A percentile compares a stretch with the other conserved stretches of the same genome.
Conservation (phyloP, 92 coral and sea anemone species). For the Umimayanthus chanpuru region DNA sequence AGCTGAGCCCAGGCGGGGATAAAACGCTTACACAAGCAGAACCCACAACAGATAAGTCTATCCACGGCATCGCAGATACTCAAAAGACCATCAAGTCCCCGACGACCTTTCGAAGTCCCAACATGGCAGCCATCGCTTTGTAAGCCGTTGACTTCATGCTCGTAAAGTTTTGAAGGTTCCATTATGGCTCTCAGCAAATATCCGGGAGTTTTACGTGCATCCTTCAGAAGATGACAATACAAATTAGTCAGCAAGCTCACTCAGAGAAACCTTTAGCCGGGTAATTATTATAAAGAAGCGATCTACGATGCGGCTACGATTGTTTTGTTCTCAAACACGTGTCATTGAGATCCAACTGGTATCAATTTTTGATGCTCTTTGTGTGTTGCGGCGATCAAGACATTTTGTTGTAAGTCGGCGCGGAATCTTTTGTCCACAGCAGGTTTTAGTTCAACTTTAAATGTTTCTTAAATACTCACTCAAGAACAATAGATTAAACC, state of each 20-base stretch:
- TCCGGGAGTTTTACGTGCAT: neutral
- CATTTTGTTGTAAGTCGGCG: neutral
- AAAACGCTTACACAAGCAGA: slow-evolving; percentile 64
- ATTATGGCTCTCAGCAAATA: neutral
- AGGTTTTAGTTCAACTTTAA: slow-evolving; percentile 22
- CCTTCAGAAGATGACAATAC: neutral
- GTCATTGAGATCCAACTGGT: slow-evolving; percentile 21
- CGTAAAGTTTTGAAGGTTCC: slow-evolving; percentile 18
- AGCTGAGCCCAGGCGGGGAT: slow-evolving; percentile 62
- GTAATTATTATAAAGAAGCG: neutral
- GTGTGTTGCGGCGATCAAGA: neutral
- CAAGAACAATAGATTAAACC: neutral
- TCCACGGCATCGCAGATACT: slow-evolving; percentile 68
- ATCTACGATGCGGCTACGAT: neutral
- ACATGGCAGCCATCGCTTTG: slow-evolving; percentile 7
- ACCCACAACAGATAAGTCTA: slow-evolving; percentile 72
- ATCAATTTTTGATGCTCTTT: slow-evolving; percentile 35
- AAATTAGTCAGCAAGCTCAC: neutral
- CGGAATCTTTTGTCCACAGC: slow-evolving; percentile 24
- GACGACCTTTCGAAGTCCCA: slow-evolving; percentile 25
- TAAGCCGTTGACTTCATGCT: slow-evolving; percentile 21
- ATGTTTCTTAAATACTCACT: neutral
- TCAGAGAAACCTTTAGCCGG: neutral
- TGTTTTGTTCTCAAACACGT: slow-evolving; percentile 41
- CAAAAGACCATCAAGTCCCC: slow-evolving; percentile 14